These are phyloP conservation scores for Dryococelus australis DNA, from an alignment of 2,888 invertebrate genomes.

Conservation along the genomic window DNA sequence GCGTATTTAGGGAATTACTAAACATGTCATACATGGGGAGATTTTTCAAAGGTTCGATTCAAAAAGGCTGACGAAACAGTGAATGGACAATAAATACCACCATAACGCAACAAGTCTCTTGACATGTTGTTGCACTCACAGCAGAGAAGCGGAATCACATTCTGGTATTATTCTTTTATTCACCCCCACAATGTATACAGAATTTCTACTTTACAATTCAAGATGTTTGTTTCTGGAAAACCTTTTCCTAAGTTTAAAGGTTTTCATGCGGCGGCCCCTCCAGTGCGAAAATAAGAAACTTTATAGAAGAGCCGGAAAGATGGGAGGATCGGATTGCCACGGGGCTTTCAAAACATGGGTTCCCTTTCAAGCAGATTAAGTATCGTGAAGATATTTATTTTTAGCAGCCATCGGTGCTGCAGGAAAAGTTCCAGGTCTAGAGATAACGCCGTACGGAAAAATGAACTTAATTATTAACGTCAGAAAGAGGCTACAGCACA, in stretches of 20 bases:
- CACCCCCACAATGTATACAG: neutral
- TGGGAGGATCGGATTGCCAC: neutral
- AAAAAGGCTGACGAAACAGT: no score
- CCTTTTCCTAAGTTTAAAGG: neutral
- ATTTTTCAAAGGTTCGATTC: no score
- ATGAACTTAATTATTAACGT: neutral
- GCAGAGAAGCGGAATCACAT: neutral
- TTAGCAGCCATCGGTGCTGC: neutral
- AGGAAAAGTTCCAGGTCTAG: neutral
- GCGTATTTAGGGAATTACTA: no score
- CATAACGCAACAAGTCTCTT: no score
- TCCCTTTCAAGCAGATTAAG: constrained; percentile 1
- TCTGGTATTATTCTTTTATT: neutral
- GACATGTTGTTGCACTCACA: no score
- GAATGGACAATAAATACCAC: no score
- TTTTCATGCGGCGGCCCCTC: neutral
- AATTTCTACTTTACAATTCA: neutral
- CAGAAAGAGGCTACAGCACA: no score
- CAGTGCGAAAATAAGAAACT: neutral
- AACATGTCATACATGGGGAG: no score
- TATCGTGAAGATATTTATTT: neutral
- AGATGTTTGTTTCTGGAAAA: neutral
- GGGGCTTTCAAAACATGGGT: constrained; percentile 3
- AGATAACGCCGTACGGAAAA: neutral
- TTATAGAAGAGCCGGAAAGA: neutral